Conservation (phyloP, 2,888 invertebrate genomes). For the Unio delphinus region DNA sequence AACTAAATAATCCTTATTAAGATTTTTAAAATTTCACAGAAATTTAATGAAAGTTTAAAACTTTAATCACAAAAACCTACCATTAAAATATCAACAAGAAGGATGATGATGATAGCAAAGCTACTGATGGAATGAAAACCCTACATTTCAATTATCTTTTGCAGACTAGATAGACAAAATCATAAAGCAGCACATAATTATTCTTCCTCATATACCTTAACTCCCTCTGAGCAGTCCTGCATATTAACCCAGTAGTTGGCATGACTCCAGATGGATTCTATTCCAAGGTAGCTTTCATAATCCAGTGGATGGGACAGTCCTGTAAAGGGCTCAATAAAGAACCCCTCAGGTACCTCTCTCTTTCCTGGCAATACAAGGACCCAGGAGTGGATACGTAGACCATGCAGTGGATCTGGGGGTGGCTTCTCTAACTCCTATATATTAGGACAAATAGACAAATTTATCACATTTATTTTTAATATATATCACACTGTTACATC, state of each 20-base stretch:
- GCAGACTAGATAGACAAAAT: no score
- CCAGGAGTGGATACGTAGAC: conserved; percentile 83
- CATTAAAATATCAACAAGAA: no score
- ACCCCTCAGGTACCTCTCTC: conserved; percentile 77
- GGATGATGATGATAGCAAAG: no score
- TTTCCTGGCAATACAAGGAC: conserved; percentile 80
- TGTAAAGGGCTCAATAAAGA: conserved; percentile 89
- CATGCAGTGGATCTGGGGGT: conserved; percentile 69
- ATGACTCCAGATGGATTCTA: conserved; percentile 90
- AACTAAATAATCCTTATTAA: no score
- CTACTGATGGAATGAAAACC: no score
- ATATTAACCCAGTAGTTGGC: conserved; percentile 79
- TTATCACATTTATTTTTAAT: not conserved
- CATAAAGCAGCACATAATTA: no score
- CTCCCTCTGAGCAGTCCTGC: conserved; percentile 71
- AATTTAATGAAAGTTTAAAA: no score
- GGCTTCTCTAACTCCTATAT: conserved; percentile 68
- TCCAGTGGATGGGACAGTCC: conserved; percentile 78
- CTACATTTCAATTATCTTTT: no score
- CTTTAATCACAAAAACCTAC: no score
- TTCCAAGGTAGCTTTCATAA: conserved; percentile 78
- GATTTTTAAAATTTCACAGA: no score
- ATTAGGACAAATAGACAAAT: not conserved
- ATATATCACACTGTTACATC: no score
- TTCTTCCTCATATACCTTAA: conserved; percentile 49